These are phyloP conservation scores for Maniola jurtina DNA, from an alignment of 1,140 invertebrate genomes.

Conservation along the genomic window DNA sequence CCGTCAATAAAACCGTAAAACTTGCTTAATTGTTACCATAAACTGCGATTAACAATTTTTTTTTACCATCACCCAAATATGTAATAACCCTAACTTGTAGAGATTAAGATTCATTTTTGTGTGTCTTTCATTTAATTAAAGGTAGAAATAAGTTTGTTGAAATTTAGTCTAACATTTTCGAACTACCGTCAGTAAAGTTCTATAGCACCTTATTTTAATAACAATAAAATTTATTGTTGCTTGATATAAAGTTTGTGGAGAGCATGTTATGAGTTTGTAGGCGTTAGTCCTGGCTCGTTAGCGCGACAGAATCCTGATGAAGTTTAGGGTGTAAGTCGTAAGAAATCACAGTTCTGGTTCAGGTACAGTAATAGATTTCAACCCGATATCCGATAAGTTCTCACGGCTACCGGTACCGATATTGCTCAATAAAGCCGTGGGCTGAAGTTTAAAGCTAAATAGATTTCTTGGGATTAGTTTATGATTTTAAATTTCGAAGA, in stretches of 20 bases:
- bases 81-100: background rate
- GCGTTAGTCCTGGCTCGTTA: conserved; percentile 45
- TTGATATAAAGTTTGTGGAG: conserved; percentile 16
- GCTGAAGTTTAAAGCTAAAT: background rate
- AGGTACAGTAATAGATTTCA: conserved; percentile 20
- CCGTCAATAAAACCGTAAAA: conserved; percentile 63
- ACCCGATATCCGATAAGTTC: conserved; percentile 18
- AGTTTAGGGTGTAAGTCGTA: conserved; percentile 39
- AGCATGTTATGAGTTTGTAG: conserved; percentile 3
- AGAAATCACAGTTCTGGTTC: conserved; percentile 15
- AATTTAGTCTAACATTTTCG: conserved; percentile 16
- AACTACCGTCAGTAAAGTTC: background rate
- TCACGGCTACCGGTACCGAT: conserved; percentile 24
- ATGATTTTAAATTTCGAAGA: background rate
- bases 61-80: background rate
- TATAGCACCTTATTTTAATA: background rate
- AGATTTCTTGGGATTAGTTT: background rate
- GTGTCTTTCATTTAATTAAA: background rate
- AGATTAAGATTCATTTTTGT: conserved; percentile 21
- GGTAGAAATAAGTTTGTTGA: conserved; percentile 18
- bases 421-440: conserved; percentile 7
- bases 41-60: conserved; percentile 32
- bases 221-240: conserved; percentile 7
- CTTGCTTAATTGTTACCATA: conserved; percentile 62
- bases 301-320: conserved; percentile 36